Conservation (phyloP, 2,888 invertebrate species). For the Mantis religiosa region DNA sequence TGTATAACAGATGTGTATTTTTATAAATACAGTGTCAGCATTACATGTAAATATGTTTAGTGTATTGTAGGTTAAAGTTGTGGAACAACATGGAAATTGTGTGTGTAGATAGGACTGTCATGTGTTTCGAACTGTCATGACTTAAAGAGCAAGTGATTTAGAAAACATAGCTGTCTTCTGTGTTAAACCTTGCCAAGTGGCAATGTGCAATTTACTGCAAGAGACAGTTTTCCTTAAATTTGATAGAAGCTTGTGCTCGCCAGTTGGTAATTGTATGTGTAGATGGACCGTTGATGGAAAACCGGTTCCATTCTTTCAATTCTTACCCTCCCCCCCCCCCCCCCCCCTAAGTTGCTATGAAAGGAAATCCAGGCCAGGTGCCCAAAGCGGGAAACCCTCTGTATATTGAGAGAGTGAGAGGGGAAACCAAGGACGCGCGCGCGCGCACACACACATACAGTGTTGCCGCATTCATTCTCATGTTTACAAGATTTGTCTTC, state of each 20-base stretch:
- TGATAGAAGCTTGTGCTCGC: not conserved
- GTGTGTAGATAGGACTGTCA: not conserved
- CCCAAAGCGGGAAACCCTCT: not conserved
- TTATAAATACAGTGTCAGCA: not conserved
- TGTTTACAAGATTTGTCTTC: not conserved
- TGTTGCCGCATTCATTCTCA: not conserved
- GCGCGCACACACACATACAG: not conserved
- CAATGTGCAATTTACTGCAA: not conserved
- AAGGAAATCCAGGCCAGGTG: slow-evolving; percentile 14
- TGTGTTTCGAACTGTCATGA: not conserved
- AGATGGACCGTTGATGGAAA: not conserved
- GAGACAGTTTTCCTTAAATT: not conserved
- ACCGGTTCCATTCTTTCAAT: not conserved
- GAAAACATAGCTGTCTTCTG: not conserved
- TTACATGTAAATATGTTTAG: not conserved
- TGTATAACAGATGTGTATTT: not conserved
- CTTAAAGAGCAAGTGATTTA: not conserved
- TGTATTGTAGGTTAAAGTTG: not conserved
- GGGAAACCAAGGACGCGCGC: not conserved
- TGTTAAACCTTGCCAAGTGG: not conserved
- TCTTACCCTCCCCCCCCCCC: not conserved
- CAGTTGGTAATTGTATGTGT: not conserved
- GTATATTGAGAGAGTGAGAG: not conserved
- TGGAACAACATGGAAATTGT: not conserved
- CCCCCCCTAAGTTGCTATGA: not conserved